A percentile compares a stretch with the other conserved stretches of the same genome.
These are phyloP conservation scores for Cryptocheilus praepositus DNA, from an alignment of 2,888 invertebrate genomes.

Conservation along the genomic window DNA sequence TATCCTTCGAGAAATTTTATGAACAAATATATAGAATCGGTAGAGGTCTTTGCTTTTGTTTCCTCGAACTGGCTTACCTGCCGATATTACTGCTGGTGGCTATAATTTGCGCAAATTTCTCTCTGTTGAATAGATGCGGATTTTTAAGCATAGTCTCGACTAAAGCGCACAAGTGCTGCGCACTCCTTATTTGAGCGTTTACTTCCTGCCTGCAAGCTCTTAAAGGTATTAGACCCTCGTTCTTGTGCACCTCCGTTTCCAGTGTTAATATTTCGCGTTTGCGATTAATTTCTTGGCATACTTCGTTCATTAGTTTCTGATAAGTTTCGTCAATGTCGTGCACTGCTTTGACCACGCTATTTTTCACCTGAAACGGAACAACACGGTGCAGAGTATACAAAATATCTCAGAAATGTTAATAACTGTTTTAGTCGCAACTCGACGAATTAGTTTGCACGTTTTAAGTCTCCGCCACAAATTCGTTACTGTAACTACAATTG, in stretches of 20 bases:
- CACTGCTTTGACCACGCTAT: slow-evolving; percentile 45
- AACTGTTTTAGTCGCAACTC: no score
- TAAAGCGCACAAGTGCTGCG: slow-evolving; percentile 39
- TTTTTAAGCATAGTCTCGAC: slow-evolving; percentile 58
- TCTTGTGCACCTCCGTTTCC: slow-evolving; percentile 55
- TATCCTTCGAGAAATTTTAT: slow-evolving; percentile 61
- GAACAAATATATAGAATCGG: neutral
- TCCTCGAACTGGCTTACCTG: slow-evolving; percentile 55
- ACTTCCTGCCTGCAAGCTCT: slow-evolving; percentile 71
- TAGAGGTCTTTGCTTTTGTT: neutral
- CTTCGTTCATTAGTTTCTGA: slow-evolving; percentile 50
- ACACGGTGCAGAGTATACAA: no score
- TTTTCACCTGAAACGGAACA: slow-evolving; percentile 44
- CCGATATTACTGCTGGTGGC: slow-evolving; percentile 66
- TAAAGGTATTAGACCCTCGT: slow-evolving; percentile 72
- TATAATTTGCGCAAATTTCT: slow-evolving; percentile 61
- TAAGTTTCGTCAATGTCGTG: slow-evolving; percentile 55
- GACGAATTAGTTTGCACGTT: no score
- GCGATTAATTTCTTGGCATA: slow-evolving; percentile 51
- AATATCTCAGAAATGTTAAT: no score
- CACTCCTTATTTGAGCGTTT: slow-evolving; percentile 65
- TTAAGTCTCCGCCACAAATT: no score
- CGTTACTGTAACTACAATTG: no score
- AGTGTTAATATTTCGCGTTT: slow-evolving; percentile 53
- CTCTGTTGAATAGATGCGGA: slow-evolving; percentile 66